A percentile compares a stretch with the other conserved stretches of the same genome.
Conservation (phyloP, 2,113 vertebrate species). For the Callithrix jacchus region DNA sequence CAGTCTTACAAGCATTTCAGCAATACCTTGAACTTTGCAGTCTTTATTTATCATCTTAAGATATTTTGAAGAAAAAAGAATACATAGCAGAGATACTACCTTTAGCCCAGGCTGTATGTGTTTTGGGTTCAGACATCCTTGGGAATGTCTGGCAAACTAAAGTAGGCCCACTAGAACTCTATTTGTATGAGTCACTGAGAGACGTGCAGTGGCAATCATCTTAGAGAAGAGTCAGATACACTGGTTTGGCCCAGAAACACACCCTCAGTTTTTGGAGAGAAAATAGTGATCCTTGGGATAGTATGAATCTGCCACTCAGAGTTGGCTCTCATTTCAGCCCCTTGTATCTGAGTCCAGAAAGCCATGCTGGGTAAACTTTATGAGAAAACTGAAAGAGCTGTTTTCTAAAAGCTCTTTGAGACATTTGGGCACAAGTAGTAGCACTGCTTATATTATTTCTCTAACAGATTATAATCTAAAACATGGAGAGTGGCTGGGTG, state of each 20-base stretch:
- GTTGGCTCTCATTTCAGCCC: background rate
- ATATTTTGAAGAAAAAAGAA: background rate
- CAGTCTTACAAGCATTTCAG: background rate
- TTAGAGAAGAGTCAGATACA: background rate
- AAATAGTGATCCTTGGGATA: background rate
- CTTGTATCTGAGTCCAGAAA: background rate
- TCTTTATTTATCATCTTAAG: background rate
- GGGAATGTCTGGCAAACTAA: background rate
- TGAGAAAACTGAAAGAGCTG: background rate
- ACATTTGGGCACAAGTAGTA: background rate
- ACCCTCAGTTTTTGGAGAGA: background rate
- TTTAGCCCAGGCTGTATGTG: background rate
- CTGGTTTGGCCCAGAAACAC: background rate
- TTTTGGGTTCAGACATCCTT: background rate
- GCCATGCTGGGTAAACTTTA: background rate
- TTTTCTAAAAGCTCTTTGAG: background rate
- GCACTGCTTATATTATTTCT: background rate
- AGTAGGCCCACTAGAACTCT: background rate
- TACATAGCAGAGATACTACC: background rate
- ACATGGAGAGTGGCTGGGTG: background rate
- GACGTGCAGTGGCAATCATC: background rate
- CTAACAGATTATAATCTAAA: background rate
- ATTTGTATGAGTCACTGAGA: background rate
- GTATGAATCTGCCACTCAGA: background rate
- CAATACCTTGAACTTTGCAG: background rate